These are phyloP conservation scores for Leptinotarsa peninsularis DNA, from an alignment of 2,888 invertebrate species.

Conservation along the genomic window DNA sequence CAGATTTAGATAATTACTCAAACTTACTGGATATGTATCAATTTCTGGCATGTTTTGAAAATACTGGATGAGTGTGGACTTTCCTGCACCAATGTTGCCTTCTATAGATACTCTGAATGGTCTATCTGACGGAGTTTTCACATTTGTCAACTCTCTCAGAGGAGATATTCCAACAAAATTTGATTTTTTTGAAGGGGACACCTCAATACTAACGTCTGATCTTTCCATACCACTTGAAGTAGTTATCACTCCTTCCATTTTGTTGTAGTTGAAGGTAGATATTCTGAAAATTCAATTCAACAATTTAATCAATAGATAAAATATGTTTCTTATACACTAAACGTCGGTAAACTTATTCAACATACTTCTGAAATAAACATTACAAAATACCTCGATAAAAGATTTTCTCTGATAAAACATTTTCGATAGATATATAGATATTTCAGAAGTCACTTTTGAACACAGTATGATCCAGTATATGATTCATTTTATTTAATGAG, in stretches of 20 bases:
- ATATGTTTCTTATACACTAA: too few species aligned
- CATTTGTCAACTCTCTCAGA: slow-evolving; percentile 57
- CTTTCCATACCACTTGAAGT: slow-evolving; percentile 52
- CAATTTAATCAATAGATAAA: not conserved
- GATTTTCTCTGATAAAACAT: too few species aligned
- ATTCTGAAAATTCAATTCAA: not conserved
- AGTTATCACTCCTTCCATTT: slow-evolving; percentile 59
- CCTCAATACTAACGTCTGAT: slow-evolving; percentile 49
- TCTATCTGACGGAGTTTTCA: slow-evolving; percentile 59
- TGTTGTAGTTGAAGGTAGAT: slow-evolving; percentile 11
- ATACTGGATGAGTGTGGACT: slow-evolving; percentile 65
- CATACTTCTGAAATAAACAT: too few species aligned
- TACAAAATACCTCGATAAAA: too few species aligned
- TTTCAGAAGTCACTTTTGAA: too few species aligned
- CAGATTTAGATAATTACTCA: not conserved
- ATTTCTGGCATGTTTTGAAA: slow-evolving; percentile 61
- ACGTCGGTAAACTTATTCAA: too few species aligned
- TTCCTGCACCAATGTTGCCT: slow-evolving; percentile 67
- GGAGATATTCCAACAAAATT: slow-evolving; percentile 61
- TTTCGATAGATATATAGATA: too few species aligned
- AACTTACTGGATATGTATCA: slow-evolving; percentile 64
- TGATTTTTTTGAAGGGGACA: slow-evolving; percentile 53
- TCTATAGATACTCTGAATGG: slow-evolving; percentile 66
- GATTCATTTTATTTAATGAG: too few species aligned
- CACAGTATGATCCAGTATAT: too few species aligned